Conservation (phyloP, 1,140 invertebrate species). For the Andricus grossulariae region DNA sequence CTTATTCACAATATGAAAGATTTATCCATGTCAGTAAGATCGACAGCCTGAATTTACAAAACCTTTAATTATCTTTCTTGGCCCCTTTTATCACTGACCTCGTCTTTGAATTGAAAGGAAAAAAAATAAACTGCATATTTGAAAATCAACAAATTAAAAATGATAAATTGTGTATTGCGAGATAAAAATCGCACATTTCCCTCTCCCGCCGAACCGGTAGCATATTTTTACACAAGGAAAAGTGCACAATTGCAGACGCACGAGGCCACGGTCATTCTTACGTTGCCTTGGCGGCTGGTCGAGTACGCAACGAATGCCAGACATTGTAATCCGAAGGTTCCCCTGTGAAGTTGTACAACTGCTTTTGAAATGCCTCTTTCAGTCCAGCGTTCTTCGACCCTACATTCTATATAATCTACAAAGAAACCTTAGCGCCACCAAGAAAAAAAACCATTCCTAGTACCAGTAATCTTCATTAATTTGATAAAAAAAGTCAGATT, state of each 20-base stretch:
- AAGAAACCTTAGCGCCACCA: constrained; percentile 37
- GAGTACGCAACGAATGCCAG: constrained; percentile 43
- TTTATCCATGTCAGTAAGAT: too few relatives aligned
- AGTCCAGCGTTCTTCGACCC: constrained; percentile 32
- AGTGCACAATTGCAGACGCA: constrained; percentile 3
- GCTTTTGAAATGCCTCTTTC: constrained; percentile 46
- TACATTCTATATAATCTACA: neutral
- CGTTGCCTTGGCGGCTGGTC: constrained; percentile 17
- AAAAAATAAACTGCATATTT: too few relatives aligned
- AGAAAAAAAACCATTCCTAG: neutral
- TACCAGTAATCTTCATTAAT: neutral
- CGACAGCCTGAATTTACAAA: too few relatives aligned
- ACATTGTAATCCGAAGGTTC: constrained; percentile 56
- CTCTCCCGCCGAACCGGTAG: too few relatives aligned
- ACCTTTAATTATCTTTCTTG: too few relatives aligned
- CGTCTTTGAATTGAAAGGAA: too few relatives aligned
- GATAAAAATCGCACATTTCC: neutral
- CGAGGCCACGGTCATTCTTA: constrained; percentile 22
- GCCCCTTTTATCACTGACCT: too few relatives aligned
- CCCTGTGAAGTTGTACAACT: constrained; percentile 55
- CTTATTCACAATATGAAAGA: too few relatives aligned
- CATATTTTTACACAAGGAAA: neutral
- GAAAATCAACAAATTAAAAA: neutral
- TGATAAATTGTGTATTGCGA: neutral
- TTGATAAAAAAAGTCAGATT: too few relatives aligned